Evolutionary conservation across 2,888 invertebrate species (phyloP).

Genomic region (Macrophya annulata): DNA sequence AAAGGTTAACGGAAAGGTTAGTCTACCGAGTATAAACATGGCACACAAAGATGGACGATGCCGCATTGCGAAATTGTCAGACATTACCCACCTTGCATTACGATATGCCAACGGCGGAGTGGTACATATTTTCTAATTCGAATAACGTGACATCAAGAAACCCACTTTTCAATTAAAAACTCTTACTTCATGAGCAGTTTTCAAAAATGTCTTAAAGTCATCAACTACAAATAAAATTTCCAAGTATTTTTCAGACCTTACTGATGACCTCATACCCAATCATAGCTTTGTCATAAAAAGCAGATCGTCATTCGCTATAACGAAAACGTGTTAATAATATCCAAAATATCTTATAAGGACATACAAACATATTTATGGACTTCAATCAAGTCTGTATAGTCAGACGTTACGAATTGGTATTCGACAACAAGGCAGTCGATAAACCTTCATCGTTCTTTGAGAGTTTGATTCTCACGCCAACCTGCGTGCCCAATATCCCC

Average conservation of each 20-base stretch:
- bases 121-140: not conserved
- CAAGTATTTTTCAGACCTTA: not conserved
- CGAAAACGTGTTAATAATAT: not conserved
- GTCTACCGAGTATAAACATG: not conserved
- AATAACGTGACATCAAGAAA: not conserved
- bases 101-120: not conserved
- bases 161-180: no score
- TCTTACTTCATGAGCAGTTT: no score
- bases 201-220: no score
- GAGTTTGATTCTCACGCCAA: not conserved
- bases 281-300: not conserved
- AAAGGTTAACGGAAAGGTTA: not conserved
- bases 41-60: not conserved
- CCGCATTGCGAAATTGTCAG: not conserved
- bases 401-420: not conserved
- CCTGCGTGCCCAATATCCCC: not conserved
- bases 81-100: conserved; percentile 21
- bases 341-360: not conserved
- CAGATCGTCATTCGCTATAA: not conserved
- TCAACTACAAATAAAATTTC: not conserved
- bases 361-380: not conserved
- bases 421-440: not conserved
- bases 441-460: not conserved
- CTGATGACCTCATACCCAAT: not conserved
- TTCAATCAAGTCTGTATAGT: not conserved